Conservation (phyloP, 2,797 vertebrate genomes). For the Spheniscus humboldti region DNA sequence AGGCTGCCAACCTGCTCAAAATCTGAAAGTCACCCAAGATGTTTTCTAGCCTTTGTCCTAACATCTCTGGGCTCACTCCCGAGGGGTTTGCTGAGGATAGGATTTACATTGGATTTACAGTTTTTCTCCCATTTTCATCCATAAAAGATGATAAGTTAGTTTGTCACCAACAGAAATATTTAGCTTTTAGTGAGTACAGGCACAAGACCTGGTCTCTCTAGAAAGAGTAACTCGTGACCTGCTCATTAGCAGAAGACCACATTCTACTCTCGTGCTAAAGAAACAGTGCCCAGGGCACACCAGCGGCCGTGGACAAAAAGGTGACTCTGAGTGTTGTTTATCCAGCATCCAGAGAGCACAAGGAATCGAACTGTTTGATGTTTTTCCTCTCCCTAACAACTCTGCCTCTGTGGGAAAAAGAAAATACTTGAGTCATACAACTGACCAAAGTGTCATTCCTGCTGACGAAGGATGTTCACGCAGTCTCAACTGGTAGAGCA, state of each 20-base stretch:
- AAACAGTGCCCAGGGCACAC: background rate
- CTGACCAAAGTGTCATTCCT: background rate
- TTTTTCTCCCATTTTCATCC: background rate
- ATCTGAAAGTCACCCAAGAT: background rate
- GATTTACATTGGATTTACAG: background rate
- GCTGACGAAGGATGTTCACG: background rate
- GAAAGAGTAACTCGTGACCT: background rate
- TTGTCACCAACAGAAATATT: background rate
- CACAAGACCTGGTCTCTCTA: background rate
- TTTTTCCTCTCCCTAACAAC: background rate
- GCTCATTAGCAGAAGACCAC: background rate
- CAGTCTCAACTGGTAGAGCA: background rate
- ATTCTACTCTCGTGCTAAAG: background rate
- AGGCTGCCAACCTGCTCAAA: background rate
- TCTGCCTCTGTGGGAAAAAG: background rate
- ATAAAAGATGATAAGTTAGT: background rate
- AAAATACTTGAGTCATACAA: background rate
- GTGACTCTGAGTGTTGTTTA: background rate
- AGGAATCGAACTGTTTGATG: background rate
- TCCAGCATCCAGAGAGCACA: background rate
- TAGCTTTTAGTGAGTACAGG: background rate
- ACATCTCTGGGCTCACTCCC: background rate
- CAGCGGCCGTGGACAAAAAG: background rate
- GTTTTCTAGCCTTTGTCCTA: background rate
- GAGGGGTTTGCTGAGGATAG: background rate